phyloP scores from a whole-genome alignment of 2,113 vertebrate species.

The Tragelaphus buxtoni region DNA sequence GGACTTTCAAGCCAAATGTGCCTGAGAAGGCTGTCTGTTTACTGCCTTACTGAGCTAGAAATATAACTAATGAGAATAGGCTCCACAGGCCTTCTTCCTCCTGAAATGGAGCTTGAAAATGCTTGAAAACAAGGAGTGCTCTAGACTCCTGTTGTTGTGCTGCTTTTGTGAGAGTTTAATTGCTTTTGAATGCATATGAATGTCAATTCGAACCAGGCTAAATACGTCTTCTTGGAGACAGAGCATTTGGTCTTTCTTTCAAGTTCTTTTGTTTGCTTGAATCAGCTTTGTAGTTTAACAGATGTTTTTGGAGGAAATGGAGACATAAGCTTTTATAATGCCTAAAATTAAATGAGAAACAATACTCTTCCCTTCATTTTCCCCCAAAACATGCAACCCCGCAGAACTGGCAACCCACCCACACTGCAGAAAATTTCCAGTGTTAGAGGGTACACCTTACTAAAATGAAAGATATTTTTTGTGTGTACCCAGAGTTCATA shows the following conservation, averaged over 20 bases:
- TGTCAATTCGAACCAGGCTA: constrained; percentile 69
- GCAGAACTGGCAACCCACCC: constrained; percentile 24
- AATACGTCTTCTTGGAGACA: constrained; percentile 71
- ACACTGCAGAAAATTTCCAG: not conserved
- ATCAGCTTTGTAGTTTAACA: constrained; percentile 72
- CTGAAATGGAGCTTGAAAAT: constrained; percentile 32
- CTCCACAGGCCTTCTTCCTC: constrained; percentile 1
- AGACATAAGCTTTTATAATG: constrained; percentile 70
- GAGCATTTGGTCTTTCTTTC: constrained; percentile 73
- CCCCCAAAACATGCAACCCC: constrained; percentile 20
- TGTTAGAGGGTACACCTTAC: not conserved
- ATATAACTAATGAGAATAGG: constrained; percentile 37
- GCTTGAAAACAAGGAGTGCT: constrained; percentile 50
- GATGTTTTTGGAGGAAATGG: constrained; percentile 71
- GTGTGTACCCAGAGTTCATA: constrained; percentile 49
- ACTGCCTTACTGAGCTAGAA: constrained; percentile 35
- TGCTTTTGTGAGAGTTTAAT: constrained; percentile 70
- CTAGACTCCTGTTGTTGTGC: constrained; percentile 47
- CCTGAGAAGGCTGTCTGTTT: not conserved
- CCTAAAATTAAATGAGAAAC: constrained; percentile 67
- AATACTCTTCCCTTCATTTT: constrained; percentile 39
- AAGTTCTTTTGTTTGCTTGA: constrained; percentile 73
- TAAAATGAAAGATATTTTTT: constrained; percentile 44
- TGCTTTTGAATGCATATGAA: constrained; percentile 72
- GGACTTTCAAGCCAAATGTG: not conserved